Base-by-base conservation (phyloP, 1,140 invertebrate species). In the Frieseomelitta varia region DNA sequence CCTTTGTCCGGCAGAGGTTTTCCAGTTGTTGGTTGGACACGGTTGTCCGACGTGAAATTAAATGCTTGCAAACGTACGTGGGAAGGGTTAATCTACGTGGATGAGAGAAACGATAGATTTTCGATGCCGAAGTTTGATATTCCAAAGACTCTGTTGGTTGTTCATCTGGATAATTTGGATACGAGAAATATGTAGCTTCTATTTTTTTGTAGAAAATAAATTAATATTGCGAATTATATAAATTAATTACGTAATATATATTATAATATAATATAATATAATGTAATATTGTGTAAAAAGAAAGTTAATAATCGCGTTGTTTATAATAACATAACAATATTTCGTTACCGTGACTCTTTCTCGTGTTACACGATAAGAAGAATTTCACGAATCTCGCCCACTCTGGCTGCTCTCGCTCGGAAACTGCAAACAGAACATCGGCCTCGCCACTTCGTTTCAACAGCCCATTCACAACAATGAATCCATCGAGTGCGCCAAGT, bases 1-100 rank as follows among this genome's bases (percentile, higher is more conserved):
- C 17, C 56, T 79, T 84, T 84, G 81, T 84, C 0, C 10, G 0
- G 4, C 21, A 3, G 1, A 79, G 11, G 69, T 61, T 79, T 55
- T 11, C 55, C 67, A 55, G 58, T 72, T 84, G 55, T 72, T 39
- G 19, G 27, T 8, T 56, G 6, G 30, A 30, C 12, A 17, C 14
- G 11, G 19, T 74, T 10, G 27, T 14, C 15, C 17, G 21, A 39
- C 30, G 34, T 4, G 19, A 34, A 30, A 65, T 65, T 21, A 3
- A n/a, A 51, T 24, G 34, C 55, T 75, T 14, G 61, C 68, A 65
- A 61, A 8, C 72, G 63, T 14, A 19, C 17, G 47, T 12, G 21
- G 39, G 39, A 47, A 12, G 17, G 12, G n/a, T 61, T 24, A 69
- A 78, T 78, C 65, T n/a, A 14, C 10, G n/a, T 14, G 21, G 61